These are phyloP conservation scores for Psettodes erumei DNA, from an alignment of 2,113 vertebrate species.

Conservation along the genomic window DNA sequence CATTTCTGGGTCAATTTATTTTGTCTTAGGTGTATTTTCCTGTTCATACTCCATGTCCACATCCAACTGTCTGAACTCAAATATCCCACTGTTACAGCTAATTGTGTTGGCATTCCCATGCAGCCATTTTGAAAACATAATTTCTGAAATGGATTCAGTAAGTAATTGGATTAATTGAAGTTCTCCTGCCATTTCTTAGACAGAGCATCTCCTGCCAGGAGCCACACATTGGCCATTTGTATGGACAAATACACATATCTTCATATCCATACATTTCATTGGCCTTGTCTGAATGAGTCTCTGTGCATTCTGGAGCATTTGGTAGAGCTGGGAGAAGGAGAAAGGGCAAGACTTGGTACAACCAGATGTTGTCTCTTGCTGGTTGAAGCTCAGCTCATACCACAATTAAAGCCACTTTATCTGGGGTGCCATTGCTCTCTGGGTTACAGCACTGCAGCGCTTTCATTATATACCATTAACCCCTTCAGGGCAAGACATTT, in stretches of 20 bases:
- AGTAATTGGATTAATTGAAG: constrained; percentile 45
- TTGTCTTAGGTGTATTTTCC: neutral
- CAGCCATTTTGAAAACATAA: constrained; percentile 53
- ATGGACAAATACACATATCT: neutral
- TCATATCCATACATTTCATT: neutral
- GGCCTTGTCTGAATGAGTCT: neutral
- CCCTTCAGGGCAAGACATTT: neutral
- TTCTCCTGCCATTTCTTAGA: constrained; percentile 25
- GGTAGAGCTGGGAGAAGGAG: neutral
- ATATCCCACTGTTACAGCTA: constrained; percentile 16
- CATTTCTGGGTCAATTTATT: constrained; percentile 6
- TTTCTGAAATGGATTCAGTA: constrained; percentile 59
- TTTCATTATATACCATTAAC: constrained; percentile 29
- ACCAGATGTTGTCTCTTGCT: constrained; percentile 7
- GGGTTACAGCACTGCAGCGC: neutral
- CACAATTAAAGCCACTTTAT: constrained; percentile 33
- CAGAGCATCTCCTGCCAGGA: neutral
- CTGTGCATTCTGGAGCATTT: neutral
- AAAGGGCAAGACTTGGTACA: neutral
- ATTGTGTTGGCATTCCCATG: constrained; percentile 39
- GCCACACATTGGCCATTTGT: neutral
- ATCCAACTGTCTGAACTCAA: constrained; percentile 13
- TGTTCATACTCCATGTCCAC: neutral
- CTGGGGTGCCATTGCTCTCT: neutral
- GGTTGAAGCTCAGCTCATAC: neutral